phyloP scores from a whole-genome alignment of 2,888 invertebrate species.

The Poecilus cupreus region DNA sequence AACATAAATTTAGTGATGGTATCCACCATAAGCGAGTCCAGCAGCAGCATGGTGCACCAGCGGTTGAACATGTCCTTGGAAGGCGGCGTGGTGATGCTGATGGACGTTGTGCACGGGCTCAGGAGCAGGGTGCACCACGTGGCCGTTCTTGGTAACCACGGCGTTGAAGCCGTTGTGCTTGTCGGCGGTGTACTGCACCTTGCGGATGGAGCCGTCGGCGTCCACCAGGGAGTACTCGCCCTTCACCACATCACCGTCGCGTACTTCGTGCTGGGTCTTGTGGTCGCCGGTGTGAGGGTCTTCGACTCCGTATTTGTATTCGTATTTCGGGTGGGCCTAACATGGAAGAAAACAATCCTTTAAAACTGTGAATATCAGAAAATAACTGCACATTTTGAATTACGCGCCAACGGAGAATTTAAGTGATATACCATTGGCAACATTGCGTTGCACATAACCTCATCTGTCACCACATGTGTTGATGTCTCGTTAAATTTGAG shows the following conservation, averaged over 20 bases:
- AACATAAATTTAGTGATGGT: background rate
- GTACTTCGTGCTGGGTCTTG: slow-evolving; percentile 37
- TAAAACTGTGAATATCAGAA: too few species aligned
- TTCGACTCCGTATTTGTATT: slow-evolving; percentile 47
- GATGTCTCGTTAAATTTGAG: too few species aligned
- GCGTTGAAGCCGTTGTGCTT: slow-evolving; percentile 48
- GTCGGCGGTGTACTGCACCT: slow-evolving; percentile 48
- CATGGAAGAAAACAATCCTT: too few species aligned
- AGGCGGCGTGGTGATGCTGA: background rate
- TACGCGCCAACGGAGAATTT: too few species aligned
- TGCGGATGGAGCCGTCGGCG: slow-evolving; percentile 43
- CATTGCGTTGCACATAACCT: too few species aligned
- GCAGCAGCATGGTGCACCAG: background rate
- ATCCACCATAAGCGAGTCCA: background rate
- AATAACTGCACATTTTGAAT: too few species aligned
- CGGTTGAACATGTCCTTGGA: background rate
- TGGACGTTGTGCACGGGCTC: background rate
- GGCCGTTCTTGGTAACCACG: slow-evolving; percentile 43
- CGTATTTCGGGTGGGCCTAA: slow-evolving; percentile 40
- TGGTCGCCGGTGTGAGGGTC: slow-evolving; percentile 48
- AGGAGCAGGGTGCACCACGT: slow-evolving; percentile 27
- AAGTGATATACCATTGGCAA: too few species aligned
- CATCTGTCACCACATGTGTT: too few species aligned
- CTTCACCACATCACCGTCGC: slow-evolving; percentile 49
- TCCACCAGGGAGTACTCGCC: slow-evolving; percentile 48